A percentile compares a stretch with the other conserved stretches of the same genome.
Evolutionary conservation across 2,888 invertebrate species (phyloP).

Genomic region (Synanthedon andrenaeformis): DNA sequence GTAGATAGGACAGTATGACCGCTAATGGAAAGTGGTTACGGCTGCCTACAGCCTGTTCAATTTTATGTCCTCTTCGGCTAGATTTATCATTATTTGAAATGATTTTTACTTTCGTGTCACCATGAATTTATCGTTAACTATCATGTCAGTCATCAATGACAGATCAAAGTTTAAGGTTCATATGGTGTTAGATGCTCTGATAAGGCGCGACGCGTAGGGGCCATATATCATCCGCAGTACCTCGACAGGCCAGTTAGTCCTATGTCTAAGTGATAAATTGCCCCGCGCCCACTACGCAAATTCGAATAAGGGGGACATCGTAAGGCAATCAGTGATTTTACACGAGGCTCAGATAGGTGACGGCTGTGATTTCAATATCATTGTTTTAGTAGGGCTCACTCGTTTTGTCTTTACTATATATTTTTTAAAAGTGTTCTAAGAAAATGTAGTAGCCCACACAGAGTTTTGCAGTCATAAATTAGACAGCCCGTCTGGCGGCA

Average conservation of each 20-base stretch:
- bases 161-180: slow-evolving; percentile 26
- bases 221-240: slow-evolving; percentile 44
- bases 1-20: too few species aligned
- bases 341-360: slow-evolving; percentile 55
- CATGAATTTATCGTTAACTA: not conserved
- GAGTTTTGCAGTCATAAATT: too few species aligned
- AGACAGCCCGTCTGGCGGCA: too few species aligned
- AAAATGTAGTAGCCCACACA: too few species aligned
- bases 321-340: slow-evolving; percentile 55
- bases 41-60: too few species aligned
- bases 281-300: slow-evolving; percentile 54
- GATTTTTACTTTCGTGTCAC: too few species aligned
- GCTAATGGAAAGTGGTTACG: too few species aligned
- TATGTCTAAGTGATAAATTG: slow-evolving; percentile 69
- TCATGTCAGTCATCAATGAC: slow-evolving; percentile 3
- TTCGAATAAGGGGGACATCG: slow-evolving; percentile 58
- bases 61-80: too few species aligned
- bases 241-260: slow-evolving; percentile 45
- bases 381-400: not conserved
- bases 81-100: too few species aligned
- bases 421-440: too few species aligned
- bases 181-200: slow-evolving; percentile 15
- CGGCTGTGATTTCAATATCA: slow-evolving; percentile 30
- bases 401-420: not conserved
- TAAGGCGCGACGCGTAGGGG: slow-evolving; percentile 22